These are phyloP conservation scores for Helicoverpa zea DNA, from an alignment of 1,140 invertebrate genomes.

Conservation along the genomic window DNA sequence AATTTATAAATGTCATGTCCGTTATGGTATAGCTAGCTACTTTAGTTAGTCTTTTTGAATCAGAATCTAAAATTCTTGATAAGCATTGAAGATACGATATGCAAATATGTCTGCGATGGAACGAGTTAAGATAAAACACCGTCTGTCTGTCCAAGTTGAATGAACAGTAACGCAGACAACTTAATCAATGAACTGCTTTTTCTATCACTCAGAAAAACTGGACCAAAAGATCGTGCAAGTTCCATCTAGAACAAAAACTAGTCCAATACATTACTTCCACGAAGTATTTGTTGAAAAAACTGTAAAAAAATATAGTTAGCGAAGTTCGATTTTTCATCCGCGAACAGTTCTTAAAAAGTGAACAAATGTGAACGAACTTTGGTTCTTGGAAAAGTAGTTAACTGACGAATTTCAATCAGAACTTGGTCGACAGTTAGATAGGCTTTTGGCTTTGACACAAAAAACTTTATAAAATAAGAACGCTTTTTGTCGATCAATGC, in stretches of 20 bases:
- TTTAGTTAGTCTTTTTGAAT: too few species aligned
- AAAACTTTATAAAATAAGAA: conserved; percentile 66
- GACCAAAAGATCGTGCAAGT: neutral
- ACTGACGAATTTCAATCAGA: conserved; percentile 67
- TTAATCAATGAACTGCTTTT: conserved; percentile 20
- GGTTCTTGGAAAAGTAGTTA: conserved; percentile 63
- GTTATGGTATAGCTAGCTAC: too few species aligned
- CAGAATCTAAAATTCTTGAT: too few species aligned
- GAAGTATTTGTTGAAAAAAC: neutral
- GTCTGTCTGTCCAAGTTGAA: neutral
- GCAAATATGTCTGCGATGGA: neutral
- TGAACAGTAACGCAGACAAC: conserved; percentile 1
- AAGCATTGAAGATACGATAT: too few species aligned
- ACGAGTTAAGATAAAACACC: neutral
- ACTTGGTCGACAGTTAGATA: conserved; percentile 54
- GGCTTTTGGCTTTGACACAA: conserved; percentile 66
- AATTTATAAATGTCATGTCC: too few species aligned
- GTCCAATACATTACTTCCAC: neutral
- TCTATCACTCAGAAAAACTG: neutral
- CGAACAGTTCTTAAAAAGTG: conserved; percentile 8
- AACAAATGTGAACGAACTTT: conserved; percentile 60
- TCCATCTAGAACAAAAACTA: neutral
- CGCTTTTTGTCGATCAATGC: conserved; percentile 55
- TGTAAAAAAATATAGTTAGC: neutral
- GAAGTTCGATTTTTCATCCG: neutral